Evolutionary conservation across 2,113 vertebrate species (phyloP).

Genomic region (Cephalopterus ornatus): DNA sequence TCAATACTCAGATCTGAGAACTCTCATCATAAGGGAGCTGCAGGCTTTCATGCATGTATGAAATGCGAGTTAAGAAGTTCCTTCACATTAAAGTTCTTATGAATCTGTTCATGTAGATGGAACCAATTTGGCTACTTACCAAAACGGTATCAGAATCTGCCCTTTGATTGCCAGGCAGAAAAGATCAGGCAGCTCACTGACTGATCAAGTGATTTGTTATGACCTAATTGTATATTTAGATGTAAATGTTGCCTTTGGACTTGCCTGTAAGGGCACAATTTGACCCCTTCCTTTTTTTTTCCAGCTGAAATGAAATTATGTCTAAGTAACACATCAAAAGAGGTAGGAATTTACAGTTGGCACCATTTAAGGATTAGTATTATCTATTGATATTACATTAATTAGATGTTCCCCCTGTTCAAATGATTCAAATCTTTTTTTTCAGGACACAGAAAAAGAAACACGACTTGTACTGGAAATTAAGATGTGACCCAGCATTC

Average conservation of each 20-base stretch:
- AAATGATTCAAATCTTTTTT: background rate
- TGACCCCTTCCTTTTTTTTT: background rate
- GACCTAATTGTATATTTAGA: slow-evolving; percentile 22
- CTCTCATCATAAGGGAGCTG: background rate
- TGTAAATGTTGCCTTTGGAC: slow-evolving; percentile 22
- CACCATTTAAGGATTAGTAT: background rate
- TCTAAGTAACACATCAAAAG: slow-evolving; percentile 13
- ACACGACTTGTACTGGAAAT: background rate
- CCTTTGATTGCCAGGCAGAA: slow-evolving; percentile 11
- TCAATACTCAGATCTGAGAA: background rate
- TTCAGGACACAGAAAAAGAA: background rate
- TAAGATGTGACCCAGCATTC: background rate
- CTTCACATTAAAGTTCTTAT: background rate
- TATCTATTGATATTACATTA: background rate
- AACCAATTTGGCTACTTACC: background rate
- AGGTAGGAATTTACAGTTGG: background rate
- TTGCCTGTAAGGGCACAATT: background rate
- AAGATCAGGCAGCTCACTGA: background rate
- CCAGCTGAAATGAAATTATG: slow-evolving; percentile 11
- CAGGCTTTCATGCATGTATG: background rate
- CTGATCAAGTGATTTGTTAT: slow-evolving; percentile 17
- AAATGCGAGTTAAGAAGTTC: background rate
- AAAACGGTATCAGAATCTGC: slow-evolving; percentile 7
- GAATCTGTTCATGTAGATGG: background rate
- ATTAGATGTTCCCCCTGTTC: background rate